phyloP scores from a whole-genome alignment of 2,113 vertebrate species.

The Lycaon pictus region DNA sequence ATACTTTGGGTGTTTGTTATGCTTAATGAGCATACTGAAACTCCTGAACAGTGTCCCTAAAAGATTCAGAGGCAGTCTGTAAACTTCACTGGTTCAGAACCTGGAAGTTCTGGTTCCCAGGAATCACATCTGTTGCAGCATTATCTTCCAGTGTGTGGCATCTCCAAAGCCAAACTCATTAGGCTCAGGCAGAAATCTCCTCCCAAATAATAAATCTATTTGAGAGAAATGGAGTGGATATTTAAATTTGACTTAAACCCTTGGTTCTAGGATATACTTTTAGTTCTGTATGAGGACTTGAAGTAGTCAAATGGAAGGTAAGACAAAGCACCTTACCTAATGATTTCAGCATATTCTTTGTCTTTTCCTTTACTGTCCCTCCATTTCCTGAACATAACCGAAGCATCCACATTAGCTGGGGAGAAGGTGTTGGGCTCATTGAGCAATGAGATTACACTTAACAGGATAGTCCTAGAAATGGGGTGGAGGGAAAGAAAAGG shows the following conservation, averaged over 20 bases:
- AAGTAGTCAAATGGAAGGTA: slow-evolving; percentile 21
- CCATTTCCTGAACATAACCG: slow-evolving; percentile 99
- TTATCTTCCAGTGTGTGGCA: background rate
- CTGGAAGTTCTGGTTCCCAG: background rate
- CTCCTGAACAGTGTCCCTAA: background rate
- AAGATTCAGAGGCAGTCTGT: background rate
- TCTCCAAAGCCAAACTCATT: background rate
- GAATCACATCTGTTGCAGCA: background rate
- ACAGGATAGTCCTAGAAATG: slow-evolving; percentile 93
- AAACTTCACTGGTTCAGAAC: background rate
- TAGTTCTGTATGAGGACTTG: background rate
- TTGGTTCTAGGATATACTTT: slow-evolving; percentile 24
- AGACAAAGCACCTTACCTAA: slow-evolving; percentile 90
- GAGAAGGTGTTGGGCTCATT: slow-evolving; percentile 99
- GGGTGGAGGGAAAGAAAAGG: slow-evolving; percentile 53
- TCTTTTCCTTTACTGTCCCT: slow-evolving; percentile 99
- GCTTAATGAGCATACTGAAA: background rate
- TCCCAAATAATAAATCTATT: background rate
- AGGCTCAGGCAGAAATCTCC: background rate
- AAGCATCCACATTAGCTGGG: slow-evolving; percentile 97
- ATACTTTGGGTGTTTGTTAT: background rate
- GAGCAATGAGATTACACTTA: slow-evolving; percentile 98
- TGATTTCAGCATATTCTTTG: slow-evolving; percentile 98
- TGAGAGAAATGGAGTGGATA: background rate
- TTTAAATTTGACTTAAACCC: background rate